A percentile compares a stretch with the other conserved stretches of the same genome.
Conservation (phyloP, 2,888 invertebrate genomes). For the Catocala sponsa region DNA sequence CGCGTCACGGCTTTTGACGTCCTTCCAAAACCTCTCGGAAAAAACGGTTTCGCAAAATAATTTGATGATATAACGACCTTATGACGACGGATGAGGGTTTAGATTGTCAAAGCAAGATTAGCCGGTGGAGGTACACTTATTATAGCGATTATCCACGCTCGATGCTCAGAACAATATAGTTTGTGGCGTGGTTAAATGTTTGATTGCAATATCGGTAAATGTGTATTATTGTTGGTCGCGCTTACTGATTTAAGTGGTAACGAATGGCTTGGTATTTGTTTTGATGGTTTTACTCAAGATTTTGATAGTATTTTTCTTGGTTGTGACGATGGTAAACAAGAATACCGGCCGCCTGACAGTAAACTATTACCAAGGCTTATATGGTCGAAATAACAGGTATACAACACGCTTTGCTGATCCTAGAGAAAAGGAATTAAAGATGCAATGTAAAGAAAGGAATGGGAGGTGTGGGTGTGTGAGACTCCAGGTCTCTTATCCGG, state of each 20-base stretch:
- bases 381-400: no score
- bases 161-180: slow-evolving; percentile 64
- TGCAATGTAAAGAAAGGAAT: no score
- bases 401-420: no score
- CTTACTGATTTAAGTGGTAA: slow-evolving; percentile 10
- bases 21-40: slow-evolving; percentile 68
- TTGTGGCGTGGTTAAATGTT: slow-evolving; percentile 50
- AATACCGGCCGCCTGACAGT: no score
- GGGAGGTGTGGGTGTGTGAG: no score
- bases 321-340: no score
- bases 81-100: slow-evolving; percentile 43
- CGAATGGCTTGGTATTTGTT: slow-evolving; percentile 2
- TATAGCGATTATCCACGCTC: slow-evolving; percentile 77
- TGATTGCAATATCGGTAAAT: slow-evolving; percentile 54
- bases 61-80: slow-evolving; percentile 51
- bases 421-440: no score
- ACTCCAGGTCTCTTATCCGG: no score
- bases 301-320: no score
- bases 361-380: no score
- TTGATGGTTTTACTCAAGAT: neutral
- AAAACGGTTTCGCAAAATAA: slow-evolving; percentile 67
- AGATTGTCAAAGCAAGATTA: slow-evolving; percentile 40
- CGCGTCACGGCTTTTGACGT: slow-evolving; percentile 70
- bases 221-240: slow-evolving; percentile 33
- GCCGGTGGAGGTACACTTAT: slow-evolving; percentile 64